Evolutionary conservation across 2,113 vertebrate species (phyloP).

Genomic region (Calonectris borealis): DNA sequence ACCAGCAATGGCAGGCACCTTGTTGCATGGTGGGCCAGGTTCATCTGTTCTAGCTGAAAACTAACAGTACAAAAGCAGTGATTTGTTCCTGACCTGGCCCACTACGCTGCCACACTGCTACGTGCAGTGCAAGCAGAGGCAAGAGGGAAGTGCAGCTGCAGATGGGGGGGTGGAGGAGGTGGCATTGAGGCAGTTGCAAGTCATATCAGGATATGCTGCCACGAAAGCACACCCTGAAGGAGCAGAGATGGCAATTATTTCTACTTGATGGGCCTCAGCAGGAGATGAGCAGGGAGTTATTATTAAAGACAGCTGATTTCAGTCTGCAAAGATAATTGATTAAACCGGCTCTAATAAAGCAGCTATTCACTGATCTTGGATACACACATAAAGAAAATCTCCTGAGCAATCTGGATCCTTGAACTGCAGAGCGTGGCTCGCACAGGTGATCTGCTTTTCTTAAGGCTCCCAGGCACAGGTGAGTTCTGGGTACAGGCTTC

Average conservation of each 20-base stretch:
- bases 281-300: not conserved
- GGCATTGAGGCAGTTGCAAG: not conserved
- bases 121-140: not conserved
- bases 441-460: not conserved
- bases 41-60: not conserved
- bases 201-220: not conserved
- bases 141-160: not conserved
- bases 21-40: not conserved
- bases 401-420: not conserved
- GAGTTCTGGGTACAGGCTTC: not conserved
- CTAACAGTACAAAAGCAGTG: not conserved
- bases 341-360: not conserved
- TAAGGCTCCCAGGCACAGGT: not conserved
- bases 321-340: not conserved
- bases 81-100: not conserved
- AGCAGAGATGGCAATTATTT: not conserved
- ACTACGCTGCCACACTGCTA: not conserved
- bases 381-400: not conserved
- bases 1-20: not conserved
- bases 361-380: not conserved
- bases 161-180: rapidly evolving
- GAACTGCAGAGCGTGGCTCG: not conserved
- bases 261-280: not conserved
- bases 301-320: not conserved
- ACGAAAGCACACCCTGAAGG: not conserved